Evolutionary conservation across 2,888 invertebrate genomes (phyloP).

Genomic region (Caenorhabditis angaria): DNA sequence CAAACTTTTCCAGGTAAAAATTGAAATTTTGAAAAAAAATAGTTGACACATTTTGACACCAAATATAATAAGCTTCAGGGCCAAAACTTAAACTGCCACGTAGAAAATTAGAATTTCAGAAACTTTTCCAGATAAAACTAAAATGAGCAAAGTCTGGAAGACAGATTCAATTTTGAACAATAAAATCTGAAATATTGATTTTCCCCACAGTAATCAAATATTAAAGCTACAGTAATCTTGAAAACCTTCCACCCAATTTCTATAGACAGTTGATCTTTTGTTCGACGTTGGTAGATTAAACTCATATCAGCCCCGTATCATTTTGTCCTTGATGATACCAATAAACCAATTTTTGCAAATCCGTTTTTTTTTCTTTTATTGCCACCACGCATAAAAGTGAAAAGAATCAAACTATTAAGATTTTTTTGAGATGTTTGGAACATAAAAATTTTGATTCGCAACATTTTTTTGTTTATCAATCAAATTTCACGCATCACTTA

Average conservation of each 20-base stretch:
- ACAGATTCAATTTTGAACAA: too few species aligned
- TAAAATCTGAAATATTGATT: too few species aligned
- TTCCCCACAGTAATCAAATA: too few species aligned
- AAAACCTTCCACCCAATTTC: too few species aligned
- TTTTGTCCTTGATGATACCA: background rate
- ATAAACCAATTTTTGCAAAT: background rate
- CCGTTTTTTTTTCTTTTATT: background rate
- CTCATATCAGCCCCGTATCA: background rate
- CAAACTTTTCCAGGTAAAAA: slow-evolving; percentile 83
- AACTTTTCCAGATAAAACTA: too few species aligned
- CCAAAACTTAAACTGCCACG: too few species aligned
- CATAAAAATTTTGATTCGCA: background rate
- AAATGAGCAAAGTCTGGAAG: too few species aligned
- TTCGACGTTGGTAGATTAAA: background rate
- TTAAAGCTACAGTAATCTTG: too few species aligned
- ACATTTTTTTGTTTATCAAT: background rate
- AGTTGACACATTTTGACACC: too few species aligned
- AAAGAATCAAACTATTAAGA: background rate
- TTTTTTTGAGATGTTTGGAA: background rate
- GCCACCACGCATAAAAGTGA: background rate
- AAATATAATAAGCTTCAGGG: too few species aligned
- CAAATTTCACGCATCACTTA: background rate
- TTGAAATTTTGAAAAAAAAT: background rate
- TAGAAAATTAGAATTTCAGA: too few species aligned
- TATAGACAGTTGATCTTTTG: too few species aligned